Evolutionary conservation across 2,797 vertebrate species (phyloP).

Genomic region (Lerista edwardsae): DNA sequence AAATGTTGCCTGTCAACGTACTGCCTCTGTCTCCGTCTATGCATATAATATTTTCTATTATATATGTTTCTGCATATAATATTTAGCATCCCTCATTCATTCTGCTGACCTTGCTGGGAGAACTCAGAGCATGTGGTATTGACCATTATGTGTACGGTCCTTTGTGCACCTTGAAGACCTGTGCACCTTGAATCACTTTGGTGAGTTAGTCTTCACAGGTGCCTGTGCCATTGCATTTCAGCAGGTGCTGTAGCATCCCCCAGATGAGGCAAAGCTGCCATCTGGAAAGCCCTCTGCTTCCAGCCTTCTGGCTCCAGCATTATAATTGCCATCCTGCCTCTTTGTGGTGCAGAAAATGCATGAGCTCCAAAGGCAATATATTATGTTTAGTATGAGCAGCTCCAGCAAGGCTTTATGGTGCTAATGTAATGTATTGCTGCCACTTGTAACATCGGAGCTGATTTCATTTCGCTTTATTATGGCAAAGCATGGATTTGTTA

Average conservation of each 20-base stretch:
- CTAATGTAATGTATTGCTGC: conserved; percentile 27
- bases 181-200: not conserved
- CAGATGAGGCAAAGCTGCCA: not conserved
- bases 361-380: conserved; percentile 44
- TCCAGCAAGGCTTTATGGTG: conserved; percentile 39
- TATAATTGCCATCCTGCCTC: conserved; percentile 46
- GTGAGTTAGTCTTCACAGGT: not conserved
- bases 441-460: not conserved
- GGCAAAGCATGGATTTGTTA: not conserved
- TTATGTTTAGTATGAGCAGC: conserved; percentile 47
- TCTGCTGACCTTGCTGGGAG: not conserved
- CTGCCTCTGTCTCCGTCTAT: not conserved
- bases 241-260: not conserved
- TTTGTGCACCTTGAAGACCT: not conserved
- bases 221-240: not conserved
- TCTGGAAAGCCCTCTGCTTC: not conserved
- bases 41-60: too few relatives aligned
- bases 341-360: conserved; percentile 42
- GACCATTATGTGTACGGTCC: not conserved
- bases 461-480: conserved; percentile 25
- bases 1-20: not conserved
- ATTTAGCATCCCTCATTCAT: not conserved
- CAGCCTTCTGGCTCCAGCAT: not conserved
- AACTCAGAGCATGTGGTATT: not conserved
- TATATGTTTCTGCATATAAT: not conserved